Conservation (phyloP, 2,797 vertebrate species). For the Lerista edwardsae region DNA sequence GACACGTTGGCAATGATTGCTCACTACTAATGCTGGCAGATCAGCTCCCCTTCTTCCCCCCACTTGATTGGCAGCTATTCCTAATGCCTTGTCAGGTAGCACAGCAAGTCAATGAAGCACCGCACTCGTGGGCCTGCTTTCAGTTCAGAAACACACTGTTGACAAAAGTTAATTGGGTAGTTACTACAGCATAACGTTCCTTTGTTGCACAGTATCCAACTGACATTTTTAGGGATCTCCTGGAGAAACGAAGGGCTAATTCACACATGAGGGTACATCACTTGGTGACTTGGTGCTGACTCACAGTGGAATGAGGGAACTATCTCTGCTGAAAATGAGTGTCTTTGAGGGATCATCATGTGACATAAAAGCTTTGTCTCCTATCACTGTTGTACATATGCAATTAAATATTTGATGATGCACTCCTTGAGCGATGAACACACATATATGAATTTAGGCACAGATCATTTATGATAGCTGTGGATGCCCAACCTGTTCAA, state of each 20-base stretch:
- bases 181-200: neutral
- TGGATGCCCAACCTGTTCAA: neutral
- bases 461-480: neutral
- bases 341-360: neutral
- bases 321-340: neutral
- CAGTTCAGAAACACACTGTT: conserved; percentile 46
- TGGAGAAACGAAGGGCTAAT: conserved; percentile 21
- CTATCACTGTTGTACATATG: neutral
- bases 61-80: conserved; percentile 30
- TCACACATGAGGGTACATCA: neutral
- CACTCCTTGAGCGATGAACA: neutral
- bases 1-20: conserved; percentile 13
- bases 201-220: neutral
- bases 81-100: neutral
- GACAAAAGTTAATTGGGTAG: conserved; percentile 40
- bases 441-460: neutral
- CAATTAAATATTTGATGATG: neutral
- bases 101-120: neutral
- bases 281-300: neutral
- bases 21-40: conserved; percentile 21
- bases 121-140: conserved; percentile 28
- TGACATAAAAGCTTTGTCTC: neutral
- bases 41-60: conserved; percentile 14
- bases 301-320: neutral
- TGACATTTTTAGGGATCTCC: conserved; percentile 16